These are phyloP conservation scores for Pundamilia nyererei DNA, from an alignment of 2,113 vertebrate species.

Conservation along the genomic window DNA sequence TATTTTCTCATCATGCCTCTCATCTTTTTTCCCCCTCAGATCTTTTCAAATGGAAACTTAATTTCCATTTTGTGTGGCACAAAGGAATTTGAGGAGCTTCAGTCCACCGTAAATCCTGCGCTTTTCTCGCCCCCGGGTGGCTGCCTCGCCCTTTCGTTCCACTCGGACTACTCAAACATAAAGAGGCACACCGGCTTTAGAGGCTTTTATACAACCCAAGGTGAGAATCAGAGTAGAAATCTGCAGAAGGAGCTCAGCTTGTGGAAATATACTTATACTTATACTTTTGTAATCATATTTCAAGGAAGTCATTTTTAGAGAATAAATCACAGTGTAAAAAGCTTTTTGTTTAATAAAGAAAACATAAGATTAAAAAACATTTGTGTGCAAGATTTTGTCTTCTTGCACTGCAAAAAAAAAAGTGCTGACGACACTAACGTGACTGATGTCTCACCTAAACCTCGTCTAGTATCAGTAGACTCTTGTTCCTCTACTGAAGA, in stretches of 20 bases:
- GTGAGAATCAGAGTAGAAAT: conserved; percentile 49
- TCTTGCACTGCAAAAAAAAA: background rate
- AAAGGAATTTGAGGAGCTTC: conserved; percentile 55
- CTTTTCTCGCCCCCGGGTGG: conserved; percentile 69
- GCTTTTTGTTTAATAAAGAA: background rate
- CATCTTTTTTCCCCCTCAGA: conserved; percentile 44
- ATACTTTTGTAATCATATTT: background rate
- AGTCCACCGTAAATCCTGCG: conserved; percentile 67
- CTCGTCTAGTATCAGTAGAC: background rate
- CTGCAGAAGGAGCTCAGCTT: background rate
- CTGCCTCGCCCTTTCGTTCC: conserved; percentile 75
- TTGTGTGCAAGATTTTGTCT: background rate
- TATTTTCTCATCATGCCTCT: background rate
- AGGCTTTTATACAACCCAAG: conserved; percentile 78
- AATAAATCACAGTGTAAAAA: background rate
- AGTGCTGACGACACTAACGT: background rate
- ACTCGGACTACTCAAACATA: conserved; percentile 86
- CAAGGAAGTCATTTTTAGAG: background rate
- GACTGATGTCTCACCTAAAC: background rate
- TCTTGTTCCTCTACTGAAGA: background rate
- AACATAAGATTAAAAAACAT: background rate
- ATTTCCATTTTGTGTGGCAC: conserved; percentile 75
- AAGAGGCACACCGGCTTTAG: conserved; percentile 82
- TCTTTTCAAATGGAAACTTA: conserved; percentile 58
- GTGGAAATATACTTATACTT: background rate